These are phyloP conservation scores for Clarias pachynema DNA, from an alignment of 2,797 vertebrate species.

Conservation along the genomic window DNA sequence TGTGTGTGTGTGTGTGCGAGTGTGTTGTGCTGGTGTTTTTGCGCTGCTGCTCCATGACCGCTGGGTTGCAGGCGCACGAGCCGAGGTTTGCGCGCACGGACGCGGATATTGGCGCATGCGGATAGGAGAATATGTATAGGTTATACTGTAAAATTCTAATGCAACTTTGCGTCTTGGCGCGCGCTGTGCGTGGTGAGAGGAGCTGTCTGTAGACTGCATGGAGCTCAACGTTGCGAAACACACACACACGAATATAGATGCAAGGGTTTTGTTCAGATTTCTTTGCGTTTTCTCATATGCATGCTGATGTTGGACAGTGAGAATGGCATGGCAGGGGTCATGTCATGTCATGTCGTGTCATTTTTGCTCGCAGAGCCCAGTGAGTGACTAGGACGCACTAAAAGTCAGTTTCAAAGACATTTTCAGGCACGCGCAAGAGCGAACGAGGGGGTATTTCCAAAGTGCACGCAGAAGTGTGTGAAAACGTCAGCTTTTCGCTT, in stretches of 20 bases:
- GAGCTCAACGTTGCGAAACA: background rate
- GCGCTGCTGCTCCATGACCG: background rate
- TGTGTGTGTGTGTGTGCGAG: conserved; percentile 58
- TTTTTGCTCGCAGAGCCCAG: background rate
- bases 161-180: conserved; percentile 35
- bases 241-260: background rate
- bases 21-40: conserved; percentile 21
- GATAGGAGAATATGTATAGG: background rate
- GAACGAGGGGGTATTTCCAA: background rate
- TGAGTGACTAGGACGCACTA: background rate
- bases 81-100: background rate
- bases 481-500: background rate
- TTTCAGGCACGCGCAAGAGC: background rate
- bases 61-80: background rate
- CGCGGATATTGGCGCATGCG: background rate
- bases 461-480: background rate
- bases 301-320: background rate
- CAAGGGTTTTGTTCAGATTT: background rate
- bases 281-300: background rate
- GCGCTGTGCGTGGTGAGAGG: background rate
- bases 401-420: conserved; percentile 17
- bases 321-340: background rate
- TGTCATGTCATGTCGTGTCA: background rate
- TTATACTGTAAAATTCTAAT: background rate
- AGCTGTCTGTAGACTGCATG: background rate